Conservation (phyloP, 2,797 vertebrate species). For the Crypturellus tataupa region DNA sequence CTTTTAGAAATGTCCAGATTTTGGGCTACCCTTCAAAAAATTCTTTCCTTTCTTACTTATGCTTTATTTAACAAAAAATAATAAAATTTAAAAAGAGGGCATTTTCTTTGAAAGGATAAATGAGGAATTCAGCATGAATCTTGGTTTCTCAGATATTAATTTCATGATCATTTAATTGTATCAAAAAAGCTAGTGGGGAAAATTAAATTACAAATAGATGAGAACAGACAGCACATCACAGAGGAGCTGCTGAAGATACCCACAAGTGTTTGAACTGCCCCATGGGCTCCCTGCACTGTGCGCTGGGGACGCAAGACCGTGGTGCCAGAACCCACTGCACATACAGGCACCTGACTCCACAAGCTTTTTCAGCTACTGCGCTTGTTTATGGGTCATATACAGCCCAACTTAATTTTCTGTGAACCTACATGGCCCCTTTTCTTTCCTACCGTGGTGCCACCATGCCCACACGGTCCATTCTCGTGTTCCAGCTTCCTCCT, state of each 20-base stretch:
- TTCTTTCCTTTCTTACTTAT: not conserved
- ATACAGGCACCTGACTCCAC: not conserved
- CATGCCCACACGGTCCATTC: not conserved
- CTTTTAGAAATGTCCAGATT: not conserved
- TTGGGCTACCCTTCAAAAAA: rapidly evolving
- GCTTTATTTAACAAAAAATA: not conserved
- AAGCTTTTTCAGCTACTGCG: not conserved
- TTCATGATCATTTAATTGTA: conserved; percentile 29
- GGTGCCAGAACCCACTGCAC: not conserved
- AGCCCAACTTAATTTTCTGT: not conserved
- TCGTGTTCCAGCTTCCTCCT: not conserved
- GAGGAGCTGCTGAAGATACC: conserved; percentile 3
- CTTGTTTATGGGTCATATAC: not conserved
- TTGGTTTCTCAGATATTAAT: conserved; percentile 24
- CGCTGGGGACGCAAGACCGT: not conserved
- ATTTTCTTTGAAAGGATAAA: conserved; percentile 1
- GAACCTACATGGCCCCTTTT: not conserved
- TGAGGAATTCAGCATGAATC: not conserved
- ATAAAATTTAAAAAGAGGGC: not conserved
- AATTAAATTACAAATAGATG: conserved; percentile 50
- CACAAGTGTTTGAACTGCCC: conserved; percentile 1
- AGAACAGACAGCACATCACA: not conserved
- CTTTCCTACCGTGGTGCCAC: not conserved
- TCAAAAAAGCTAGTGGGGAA: conserved; percentile 4
- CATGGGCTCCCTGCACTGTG: not conserved